Evolutionary conservation across 2,797 vertebrate genomes (phyloP).

Genomic region (Sebastes melanostomus): DNA sequence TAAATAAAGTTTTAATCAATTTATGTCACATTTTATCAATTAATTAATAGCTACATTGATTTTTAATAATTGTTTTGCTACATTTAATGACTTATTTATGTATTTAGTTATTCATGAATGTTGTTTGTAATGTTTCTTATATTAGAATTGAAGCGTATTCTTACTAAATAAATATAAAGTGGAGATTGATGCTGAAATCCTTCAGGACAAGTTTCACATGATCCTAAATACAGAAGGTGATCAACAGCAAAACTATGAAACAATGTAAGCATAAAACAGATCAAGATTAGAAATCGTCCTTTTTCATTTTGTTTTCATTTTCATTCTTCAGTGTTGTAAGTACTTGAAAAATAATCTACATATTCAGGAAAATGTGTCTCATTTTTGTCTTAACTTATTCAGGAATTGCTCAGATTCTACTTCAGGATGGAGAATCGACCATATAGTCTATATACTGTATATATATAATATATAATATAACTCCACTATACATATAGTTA

Average conservation of each 20-base stretch:
- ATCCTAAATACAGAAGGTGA: neutral
- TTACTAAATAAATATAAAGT: neutral
- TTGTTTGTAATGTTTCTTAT: neutral
- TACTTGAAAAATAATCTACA: neutral
- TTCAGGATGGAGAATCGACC: neutral
- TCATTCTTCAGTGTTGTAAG: neutral
- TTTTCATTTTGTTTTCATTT: slow-evolving; percentile 1
- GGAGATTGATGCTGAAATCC: neutral
- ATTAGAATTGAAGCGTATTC: neutral
- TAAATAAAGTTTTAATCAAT: too few species aligned
- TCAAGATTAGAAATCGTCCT: neutral
- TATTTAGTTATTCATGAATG: neutral
- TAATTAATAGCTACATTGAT: too few species aligned
- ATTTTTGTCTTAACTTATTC: neutral
- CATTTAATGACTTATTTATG: too few species aligned
- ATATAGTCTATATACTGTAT: neutral
- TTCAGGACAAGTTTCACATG: neutral
- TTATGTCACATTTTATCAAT: too few species aligned
- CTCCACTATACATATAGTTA: neutral
- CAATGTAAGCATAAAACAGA: neutral
- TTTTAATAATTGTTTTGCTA: too few species aligned
- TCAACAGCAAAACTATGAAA: neutral
- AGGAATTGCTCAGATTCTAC: neutral
- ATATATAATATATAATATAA: neutral
- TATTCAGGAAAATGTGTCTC: neutral